Evolutionary conservation across 2,888 invertebrate genomes (phyloP).

Genomic region (Cataglyphis altisquamis): DNA sequence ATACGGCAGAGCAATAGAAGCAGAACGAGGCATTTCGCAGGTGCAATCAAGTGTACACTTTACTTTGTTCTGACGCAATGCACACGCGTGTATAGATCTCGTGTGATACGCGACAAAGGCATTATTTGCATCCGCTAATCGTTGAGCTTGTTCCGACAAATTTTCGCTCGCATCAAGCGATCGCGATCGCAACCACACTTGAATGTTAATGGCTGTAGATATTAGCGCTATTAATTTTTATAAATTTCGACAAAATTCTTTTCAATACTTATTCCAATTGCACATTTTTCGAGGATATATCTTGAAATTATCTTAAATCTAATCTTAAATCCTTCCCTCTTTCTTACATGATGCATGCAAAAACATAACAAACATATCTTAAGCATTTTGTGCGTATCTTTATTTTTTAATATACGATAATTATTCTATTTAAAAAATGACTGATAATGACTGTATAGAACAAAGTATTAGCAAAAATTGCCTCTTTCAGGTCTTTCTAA

Average conservation of each 20-base stretch:
- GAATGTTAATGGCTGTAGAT: background rate
- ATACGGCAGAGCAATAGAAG: slow-evolving; percentile 23
- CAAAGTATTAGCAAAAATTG: background rate
- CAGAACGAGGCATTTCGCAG: slow-evolving; percentile 21
- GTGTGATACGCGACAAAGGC: slow-evolving; percentile 1
- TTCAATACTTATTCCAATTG: background rate
- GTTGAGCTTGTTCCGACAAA: slow-evolving; percentile 8
- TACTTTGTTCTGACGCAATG: slow-evolving; percentile 2
- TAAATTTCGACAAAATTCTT: background rate
- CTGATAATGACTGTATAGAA: background rate
- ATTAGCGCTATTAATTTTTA: slow-evolving; percentile 8
- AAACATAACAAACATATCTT: background rate
- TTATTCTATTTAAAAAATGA: background rate
- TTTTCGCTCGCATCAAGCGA: slow-evolving; percentile 19
- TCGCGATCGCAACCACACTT: background rate
- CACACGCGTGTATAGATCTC: slow-evolving; percentile 1
- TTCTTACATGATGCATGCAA: background rate
- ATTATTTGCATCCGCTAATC: slow-evolving; percentile 12
- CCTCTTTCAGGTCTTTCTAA: background rate
- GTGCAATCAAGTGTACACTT: slow-evolving; percentile 12
- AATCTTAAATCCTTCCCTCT: background rate
- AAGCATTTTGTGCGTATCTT: background rate
- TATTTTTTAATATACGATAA: background rate
- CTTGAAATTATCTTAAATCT: background rate
- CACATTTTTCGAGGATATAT: background rate